phyloP scores from a whole-genome alignment of 1,140 invertebrate genomes.

The Diachasmimorpha longicaudata region DNA sequence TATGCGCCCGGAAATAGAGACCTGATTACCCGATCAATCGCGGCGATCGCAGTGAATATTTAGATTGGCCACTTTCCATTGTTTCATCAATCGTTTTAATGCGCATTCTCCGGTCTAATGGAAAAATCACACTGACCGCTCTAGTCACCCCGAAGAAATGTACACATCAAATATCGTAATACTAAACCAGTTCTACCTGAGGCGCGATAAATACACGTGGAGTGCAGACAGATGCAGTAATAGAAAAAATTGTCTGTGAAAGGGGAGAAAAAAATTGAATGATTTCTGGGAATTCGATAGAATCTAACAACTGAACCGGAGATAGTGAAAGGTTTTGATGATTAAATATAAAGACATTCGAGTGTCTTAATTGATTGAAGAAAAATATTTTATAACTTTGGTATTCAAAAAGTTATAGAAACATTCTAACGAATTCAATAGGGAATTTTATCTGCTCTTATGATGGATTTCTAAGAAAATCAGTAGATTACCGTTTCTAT shows the following conservation, averaged over 20 bases:
- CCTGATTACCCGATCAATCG: no score
- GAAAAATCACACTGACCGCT: not conserved
- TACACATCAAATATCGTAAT: not conserved
- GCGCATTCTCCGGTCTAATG: not conserved
- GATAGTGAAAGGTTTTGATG: no score
- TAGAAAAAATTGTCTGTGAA: not conserved
- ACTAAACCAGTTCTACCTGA: not conserved
- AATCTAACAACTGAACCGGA: not conserved
- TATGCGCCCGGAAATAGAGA: no score
- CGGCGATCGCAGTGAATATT: no score
- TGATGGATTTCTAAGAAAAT: no score
- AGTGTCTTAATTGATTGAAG: no score
- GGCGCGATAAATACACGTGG: not conserved
- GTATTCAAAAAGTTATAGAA: no score
- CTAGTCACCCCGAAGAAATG: conserved; percentile 1
- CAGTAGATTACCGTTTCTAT: no score
- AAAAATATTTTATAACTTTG: no score
- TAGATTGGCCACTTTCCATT: not conserved
- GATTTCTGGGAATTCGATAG: not conserved
- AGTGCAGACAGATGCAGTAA: not conserved
- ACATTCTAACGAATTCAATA: no score
- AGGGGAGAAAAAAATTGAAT: not conserved
- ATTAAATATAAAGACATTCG: no score
- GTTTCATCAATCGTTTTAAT: not conserved
- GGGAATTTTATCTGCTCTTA: no score